Evolutionary conservation across 2,888 invertebrate genomes (phyloP), one percentile per base, ranked within the genome.

Genomic region (Schrankia costaestrigalis): DNA sequence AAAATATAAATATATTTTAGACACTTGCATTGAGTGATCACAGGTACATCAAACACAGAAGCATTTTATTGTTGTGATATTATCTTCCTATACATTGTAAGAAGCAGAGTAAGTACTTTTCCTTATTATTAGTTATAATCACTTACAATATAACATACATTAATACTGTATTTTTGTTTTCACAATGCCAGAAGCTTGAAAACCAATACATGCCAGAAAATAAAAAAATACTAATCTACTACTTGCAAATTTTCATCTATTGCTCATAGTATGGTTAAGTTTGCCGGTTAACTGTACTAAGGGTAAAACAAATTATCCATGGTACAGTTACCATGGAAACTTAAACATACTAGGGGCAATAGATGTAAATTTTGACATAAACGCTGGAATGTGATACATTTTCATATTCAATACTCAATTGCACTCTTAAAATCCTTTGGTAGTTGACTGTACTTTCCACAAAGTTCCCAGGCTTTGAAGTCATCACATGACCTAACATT

Each of bases 401-500:
- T n/a, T 40, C 35, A 48, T 31, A 13, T 23, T 78, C 69, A 87
- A 70, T 85, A 87, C 49, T 87, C 84, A 55, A 86, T 85, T 62
- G 83, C 78, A 69, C 66, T 79, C 51, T 79, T 82, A 41, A 88
- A 88, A 46, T 83, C 83, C 53, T 86, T 82, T 52, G 89, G 85
- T 64, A 79, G 35, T 50, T 85, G 80, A 38, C 74, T 70, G 32
- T 78, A 74, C 60, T 81, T 84, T 25, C 85, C 78, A 51, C 83
- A 78, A 1, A 84, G 60, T 43, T 81, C 82, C 88, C 88, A 89
- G 25, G 88, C 88, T 47, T 85, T 84, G 46, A 80, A 85, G 42
- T 88, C 87, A 56, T 84, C 86, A 45, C 78, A 73, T 11, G 82
- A 72, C 19, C 88, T 67, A 11, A 88, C 64, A 50, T 73, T 80